Evolutionary conservation across 2,888 invertebrate genomes (phyloP), one percentile per base, ranked within the genome.

Genomic region (Nomada fabriciana): DNA sequence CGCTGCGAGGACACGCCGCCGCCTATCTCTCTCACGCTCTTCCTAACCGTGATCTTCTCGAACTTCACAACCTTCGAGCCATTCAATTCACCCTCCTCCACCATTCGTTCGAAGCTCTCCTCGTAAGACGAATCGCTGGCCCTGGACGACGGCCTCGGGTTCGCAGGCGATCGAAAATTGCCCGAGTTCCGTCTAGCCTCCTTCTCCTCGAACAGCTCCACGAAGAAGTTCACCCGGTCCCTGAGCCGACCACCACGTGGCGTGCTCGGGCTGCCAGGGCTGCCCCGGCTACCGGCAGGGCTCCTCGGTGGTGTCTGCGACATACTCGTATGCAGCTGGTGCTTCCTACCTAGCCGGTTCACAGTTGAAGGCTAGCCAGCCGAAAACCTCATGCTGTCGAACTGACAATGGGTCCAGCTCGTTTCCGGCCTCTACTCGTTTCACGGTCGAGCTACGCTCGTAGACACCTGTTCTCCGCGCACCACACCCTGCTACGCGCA

Each of bases 181-280:
- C 91, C 93, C 86, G 94, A 90, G 79, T 82, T 67, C 0, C 68
- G 76, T 11, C 84, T 94, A 92, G 36, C 91, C 91, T 73, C 89
- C 59, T 60, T 92, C 86, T 89, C 88, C 10, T 88, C 95, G 94
- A 85, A 91, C 89, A 92, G 94, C 85, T 90, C 94, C 90, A 89
- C 97, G 94, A 97, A 97, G 93, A 97, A 97, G 88, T 95, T 96
- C 88, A 97, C 97, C 89, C 97, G 96, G 91, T 97, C 96, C 84
- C 96, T 95, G 82, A 97, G 95, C 88, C 96, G 94, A 47, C 89
- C 91, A 79, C 92, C 93, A 86, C 94, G 92, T 89, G 94, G 92
- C 84, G 92, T 94, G 67, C 91, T 86, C 23, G 93, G 93, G 55
- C 91, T 91, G 84, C 88, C 85, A 61, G 88, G 77, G 63, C 78